Conservation (phyloP, 2,113 vertebrate genomes). For the Poeciliopsis turrubarensis region DNA sequence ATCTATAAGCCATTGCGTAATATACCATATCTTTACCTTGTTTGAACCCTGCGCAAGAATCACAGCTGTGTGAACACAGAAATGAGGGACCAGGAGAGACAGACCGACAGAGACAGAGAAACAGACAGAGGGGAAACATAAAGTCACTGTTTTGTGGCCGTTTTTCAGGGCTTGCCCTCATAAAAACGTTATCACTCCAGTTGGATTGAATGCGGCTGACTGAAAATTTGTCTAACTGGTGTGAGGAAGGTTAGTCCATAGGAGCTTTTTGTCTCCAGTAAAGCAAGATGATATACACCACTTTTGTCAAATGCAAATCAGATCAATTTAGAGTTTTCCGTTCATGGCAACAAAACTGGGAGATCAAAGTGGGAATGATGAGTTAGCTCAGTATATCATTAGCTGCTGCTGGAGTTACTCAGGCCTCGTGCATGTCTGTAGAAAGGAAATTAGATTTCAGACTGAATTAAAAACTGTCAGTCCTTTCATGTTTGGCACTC, state of each 20-base stretch:
- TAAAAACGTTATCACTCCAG: constrained; percentile 68
- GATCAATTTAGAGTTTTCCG: constrained; percentile 37
- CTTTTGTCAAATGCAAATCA: constrained; percentile 53
- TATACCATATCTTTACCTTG: constrained; percentile 82
- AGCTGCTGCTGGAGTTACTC: constrained; percentile 17
- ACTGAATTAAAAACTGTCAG: constrained; percentile 29
- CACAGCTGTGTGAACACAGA: constrained; percentile 71
- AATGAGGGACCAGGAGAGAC: constrained; percentile 10
- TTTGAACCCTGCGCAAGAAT: constrained; percentile 75
- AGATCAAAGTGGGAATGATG: constrained; percentile 7
- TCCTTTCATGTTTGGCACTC: constrained; percentile 20
- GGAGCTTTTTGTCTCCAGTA: background rate
- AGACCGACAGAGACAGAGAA: background rate
- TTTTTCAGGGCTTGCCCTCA: constrained; percentile 53
- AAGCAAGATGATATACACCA: constrained; percentile 36
- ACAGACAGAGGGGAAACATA: constrained; percentile 18
- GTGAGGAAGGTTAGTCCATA: background rate
- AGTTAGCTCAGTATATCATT: background rate
- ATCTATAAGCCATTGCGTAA: constrained; percentile 83
- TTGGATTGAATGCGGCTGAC: constrained; percentile 62
- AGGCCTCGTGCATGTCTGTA: constrained; percentile 22
- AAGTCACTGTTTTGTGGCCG: constrained; percentile 59
- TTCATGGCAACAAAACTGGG: constrained; percentile 36
- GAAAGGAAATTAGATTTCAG: constrained; percentile 37
- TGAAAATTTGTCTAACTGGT: constrained; percentile 43